Conservation (phyloP, 2,113 vertebrate species). For the Tympanuchus pallidicinctus region DNA sequence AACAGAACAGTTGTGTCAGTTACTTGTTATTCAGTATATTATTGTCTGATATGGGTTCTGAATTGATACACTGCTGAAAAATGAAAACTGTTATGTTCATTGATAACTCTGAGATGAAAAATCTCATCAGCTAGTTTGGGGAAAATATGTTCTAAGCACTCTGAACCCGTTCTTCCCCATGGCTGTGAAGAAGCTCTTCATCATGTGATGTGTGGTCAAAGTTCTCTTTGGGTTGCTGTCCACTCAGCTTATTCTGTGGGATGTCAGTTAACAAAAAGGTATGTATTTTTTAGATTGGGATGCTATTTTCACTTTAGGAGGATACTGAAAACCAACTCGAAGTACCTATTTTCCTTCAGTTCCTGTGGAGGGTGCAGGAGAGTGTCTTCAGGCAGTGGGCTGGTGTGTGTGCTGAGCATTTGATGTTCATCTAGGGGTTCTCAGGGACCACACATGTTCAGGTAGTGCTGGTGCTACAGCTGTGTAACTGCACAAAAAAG, state of each 20-base stretch:
- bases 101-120: background rate
- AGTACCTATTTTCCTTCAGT: background rate
- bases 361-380: background rate
- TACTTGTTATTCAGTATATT: background rate
- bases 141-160: background rate
- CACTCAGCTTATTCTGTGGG: background rate
- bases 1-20: background rate
- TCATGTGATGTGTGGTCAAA: rapidly evolving
- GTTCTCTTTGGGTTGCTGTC: background rate
- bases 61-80: background rate
- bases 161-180: background rate
- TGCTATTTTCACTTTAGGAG: background rate
- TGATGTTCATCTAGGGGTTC: background rate
- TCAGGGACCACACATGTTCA: background rate
- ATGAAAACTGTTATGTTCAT: background rate
- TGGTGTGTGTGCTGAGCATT: rapidly evolving
- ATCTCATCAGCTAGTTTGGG: background rate
- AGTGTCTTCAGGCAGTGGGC: background rate
- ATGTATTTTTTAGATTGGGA: background rate
- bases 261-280: background rate
- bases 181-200: background rate
- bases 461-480: background rate
- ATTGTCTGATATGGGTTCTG: background rate
- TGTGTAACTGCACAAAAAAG: background rate
- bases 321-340: background rate